Percentiles rank a stretch among this genome's conserved stretches.
Evolutionary conservation across 2,113 vertebrate species (phyloP).

Genomic region (Pan troglodytes): DNA sequence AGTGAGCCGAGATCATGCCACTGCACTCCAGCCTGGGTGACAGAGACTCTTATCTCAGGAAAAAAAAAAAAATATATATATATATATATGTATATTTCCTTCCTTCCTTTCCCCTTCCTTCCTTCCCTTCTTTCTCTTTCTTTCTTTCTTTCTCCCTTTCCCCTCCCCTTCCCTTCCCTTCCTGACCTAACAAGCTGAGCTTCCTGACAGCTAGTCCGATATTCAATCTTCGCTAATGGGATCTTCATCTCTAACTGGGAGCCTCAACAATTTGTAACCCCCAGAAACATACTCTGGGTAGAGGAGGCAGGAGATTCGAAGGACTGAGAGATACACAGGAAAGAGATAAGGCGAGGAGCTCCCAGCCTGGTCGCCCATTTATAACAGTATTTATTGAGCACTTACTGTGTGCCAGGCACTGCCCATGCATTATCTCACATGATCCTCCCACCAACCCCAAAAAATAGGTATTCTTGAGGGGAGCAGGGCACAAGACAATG

Average conservation of each 20-base stretch:
- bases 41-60: too few relatives aligned
- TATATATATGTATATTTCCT: too few relatives aligned
- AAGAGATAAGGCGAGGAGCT: background rate
- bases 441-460: background rate
- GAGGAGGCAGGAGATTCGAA: background rate
- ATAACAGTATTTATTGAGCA: background rate
- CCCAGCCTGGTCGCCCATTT: background rate
- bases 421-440: background rate
- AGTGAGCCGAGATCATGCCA: too few relatives aligned
- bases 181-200: constrained; percentile 3
- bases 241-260: background rate
- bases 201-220: background rate
- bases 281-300: background rate
- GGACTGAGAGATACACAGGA: background rate
- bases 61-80: too few relatives aligned
- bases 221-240: background rate
- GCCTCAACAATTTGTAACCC: background rate
- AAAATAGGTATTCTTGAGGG: background rate
- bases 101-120: too few relatives aligned
- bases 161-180: constrained; percentile 37
- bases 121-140: too few relatives aligned
- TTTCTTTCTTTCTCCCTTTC: too few relatives aligned
- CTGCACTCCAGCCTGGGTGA: too few relatives aligned
- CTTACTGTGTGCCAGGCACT: background rate
- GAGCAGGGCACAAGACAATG: background rate